Percentiles rank a stretch among this genome's conserved stretches.
Evolutionary conservation across 2,888 invertebrate species (phyloP).

Genomic region (Cartodere bifasciata): DNA sequence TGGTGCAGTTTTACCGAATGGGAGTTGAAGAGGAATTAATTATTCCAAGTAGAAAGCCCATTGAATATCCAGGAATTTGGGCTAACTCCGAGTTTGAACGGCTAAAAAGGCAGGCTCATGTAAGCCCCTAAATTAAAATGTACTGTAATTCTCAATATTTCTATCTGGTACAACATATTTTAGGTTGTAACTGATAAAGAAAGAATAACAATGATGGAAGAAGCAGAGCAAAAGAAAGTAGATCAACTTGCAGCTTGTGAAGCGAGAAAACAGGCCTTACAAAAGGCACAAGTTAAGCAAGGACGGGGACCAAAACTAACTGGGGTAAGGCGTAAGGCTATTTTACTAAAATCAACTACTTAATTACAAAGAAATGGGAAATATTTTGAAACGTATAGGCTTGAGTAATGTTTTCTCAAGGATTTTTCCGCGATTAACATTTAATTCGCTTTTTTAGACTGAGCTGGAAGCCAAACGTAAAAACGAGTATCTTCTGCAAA

Average conservation of each 20-base stretch:
- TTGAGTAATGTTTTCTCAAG: too few relatives aligned
- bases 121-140: conserved; percentile 22
- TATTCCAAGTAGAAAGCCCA: conserved; percentile 40
- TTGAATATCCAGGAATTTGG: conserved; percentile 46
- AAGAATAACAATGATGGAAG: conserved; percentile 33
- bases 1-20: conserved; percentile 28
- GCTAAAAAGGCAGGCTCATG: conserved; percentile 45
- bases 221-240: conserved; percentile 33
- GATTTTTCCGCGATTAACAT: conserved; percentile 1
- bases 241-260: conserved; percentile 45
- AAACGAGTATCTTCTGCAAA: conserved; percentile 37
- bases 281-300: conserved; percentile 20
- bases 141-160: too few relatives aligned
- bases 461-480: conserved; percentile 39
- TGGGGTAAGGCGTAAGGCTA: background rate
- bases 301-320: background rate
- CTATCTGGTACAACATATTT: too few relatives aligned
- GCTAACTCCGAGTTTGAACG: conserved; percentile 46
- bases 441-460: conserved; percentile 23
- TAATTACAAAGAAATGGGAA: too few relatives aligned
- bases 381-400: too few relatives aligned
- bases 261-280: conserved; percentile 35
- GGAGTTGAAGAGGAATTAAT: conserved; percentile 32
- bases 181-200: conserved; percentile 37
- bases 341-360: too few relatives aligned